A percentile compares a stretch with the other conserved stretches of the same genome.
Evolutionary conservation across 2,797 vertebrate genomes (phyloP).

Genomic region (Sebastes taczanowskii): DNA sequence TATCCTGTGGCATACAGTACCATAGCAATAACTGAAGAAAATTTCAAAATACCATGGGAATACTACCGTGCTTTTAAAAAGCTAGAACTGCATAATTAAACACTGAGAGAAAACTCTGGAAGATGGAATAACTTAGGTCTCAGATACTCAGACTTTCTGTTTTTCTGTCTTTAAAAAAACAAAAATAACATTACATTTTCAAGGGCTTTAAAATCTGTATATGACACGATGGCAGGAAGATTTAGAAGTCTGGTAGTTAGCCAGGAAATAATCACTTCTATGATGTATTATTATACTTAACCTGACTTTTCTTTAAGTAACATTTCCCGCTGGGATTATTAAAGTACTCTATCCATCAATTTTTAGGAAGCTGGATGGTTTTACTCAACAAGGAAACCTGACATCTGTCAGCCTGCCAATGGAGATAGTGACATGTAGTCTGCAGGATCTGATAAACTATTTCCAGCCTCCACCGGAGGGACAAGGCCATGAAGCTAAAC

Average conservation of each 20-base stretch:
- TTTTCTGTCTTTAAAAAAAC: not conserved
- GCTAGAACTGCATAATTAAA: not conserved
- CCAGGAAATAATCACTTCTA: not conserved
- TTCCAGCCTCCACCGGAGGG: constrained; percentile 87
- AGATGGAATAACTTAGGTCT: not conserved
- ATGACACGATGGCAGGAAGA: not conserved
- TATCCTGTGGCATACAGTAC: not conserved
- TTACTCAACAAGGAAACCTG: constrained; percentile 82
- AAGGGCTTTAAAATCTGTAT: not conserved
- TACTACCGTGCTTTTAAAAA: not conserved
- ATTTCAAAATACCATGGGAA: not conserved
- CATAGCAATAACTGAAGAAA: not conserved
- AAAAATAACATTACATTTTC: not conserved
- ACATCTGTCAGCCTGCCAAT: constrained; percentile 76
- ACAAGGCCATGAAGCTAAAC: constrained; percentile 86
- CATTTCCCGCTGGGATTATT: not conserved
- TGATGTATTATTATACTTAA: not conserved
- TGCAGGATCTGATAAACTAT: constrained; percentile 91
- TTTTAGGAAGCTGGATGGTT: constrained; percentile 87
- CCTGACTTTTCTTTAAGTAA: not conserved
- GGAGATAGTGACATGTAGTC: constrained; percentile 84
- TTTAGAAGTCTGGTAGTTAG: not conserved
- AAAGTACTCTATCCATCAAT: not conserved
- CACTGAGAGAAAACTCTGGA: not conserved
- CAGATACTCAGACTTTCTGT: not conserved